Evolutionary conservation across 2,113 vertebrate genomes (phyloP), one percentile per base, ranked within the genome.

Genomic region (Pedionomus torquatus): DNA sequence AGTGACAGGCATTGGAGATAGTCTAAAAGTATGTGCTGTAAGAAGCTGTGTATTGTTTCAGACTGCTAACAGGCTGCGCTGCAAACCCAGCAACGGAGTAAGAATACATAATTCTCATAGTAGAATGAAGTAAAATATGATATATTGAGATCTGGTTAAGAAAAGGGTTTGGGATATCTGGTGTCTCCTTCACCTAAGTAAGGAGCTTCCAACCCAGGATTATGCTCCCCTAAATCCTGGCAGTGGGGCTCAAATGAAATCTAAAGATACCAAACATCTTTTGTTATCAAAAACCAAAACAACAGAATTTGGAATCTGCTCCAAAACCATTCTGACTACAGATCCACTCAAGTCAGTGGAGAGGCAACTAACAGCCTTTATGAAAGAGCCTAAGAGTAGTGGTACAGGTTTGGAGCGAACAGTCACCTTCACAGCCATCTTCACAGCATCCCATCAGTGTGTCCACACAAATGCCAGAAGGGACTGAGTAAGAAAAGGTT

Each of bases 251-350:
- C 39, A 84, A 54, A 83, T 46, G 35, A 64, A 92, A 87, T 89
- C 13, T 0, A 2, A 69, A 44, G 26, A 18, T 23, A 39, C 10
- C 23, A 31, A 35, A 21, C 1, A 1, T 37, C 46, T 51, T 1
- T 0, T 44, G 49, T 43, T 82, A 80, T 57, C 64, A 87, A 68
- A 93, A 65, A 43, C 41, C 51, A 75, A 85, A 85, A 15, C 17
- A n/a, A 15, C 43, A 86, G 39, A 81, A 65, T 61, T 74, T 80
- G 51, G 44, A 70, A 77, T 70, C 72, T 41, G 49, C 51, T 77
- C 83, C 19, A 51, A 78, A 86, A 72, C 26, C 26, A 52, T 52
- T 54, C 68, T 77, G 66, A 37, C 30, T 89, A 37, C 64, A 77
- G 39, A 76, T 52, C 20, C 16, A 17, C 24, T 26, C 46, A 37